Base-by-base conservation (phyloP, 2,888 invertebrate genomes). In the Ditylenchus weischeri region DNA sequence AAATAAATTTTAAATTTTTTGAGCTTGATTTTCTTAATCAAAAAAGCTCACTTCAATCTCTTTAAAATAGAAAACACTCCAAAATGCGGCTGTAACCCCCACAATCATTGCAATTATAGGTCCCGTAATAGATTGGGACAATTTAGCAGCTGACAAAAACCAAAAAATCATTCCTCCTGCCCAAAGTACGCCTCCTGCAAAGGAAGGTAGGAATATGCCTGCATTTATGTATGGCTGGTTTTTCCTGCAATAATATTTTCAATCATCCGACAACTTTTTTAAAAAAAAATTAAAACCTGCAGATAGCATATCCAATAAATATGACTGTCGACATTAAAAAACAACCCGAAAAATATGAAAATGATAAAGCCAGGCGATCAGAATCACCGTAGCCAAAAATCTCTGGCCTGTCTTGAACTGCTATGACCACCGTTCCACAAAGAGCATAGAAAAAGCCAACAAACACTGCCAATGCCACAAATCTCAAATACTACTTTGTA, bases 161-260 rank as follows among this genome's bases (percentile, higher is more conserved):
- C 85, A 87, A 49, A 82, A 78, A 6, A 83, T 76, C 18, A 84
- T 84, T 29, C 85, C 86, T 8, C 84, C 71, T 7, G 81, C 84
- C 86, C 86, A 86, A 81, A 86, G 82, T 10, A 84, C 50, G 0
- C 86, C 86, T 4, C 84, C 83, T n/a, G 83, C 69, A 54, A 85
- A 73, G 8, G 84, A 84, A 4, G 86, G 86, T 29, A 86, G 74
- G 54, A 84, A 82, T 84, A 66, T 47, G 7, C 47, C 49, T 19
- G 35, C 43, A 36, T 66, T 54, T 23, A 66, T 21, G 35, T 64
- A 29, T 15, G 66, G 66, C 57, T 57, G 51, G 51, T 66, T 66
- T 10, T 66, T 51, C 51, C 62, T 66, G 18, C 54, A 66, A n/a
- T 36, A 54, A 5, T 54, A 54, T 54, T 54, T 10, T 54, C 10